Base-by-base conservation (phyloP, 2,797 vertebrate genomes). In the Lepilemur ruficaudatus region DNA sequence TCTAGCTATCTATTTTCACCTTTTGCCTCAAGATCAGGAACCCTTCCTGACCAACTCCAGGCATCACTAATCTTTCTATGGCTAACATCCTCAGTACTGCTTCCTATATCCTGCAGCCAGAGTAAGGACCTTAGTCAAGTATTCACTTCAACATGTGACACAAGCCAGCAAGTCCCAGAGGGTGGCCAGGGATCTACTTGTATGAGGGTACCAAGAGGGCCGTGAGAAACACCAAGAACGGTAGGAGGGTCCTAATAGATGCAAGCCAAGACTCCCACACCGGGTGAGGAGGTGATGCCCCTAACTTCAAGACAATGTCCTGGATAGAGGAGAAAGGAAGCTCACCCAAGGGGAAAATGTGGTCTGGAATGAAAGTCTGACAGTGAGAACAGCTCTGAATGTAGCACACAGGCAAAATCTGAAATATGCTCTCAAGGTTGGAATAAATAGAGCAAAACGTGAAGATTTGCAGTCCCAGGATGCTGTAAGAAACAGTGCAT, bases 251-350 rank as follows among this genome's bases (percentile, higher is more conserved):
- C 35, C 61, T 85, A 61, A 63, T 1, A 86, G 18, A 46, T 25
- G 10, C 12, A 25, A 85, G 46, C 2, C 30, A 50, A 52, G 9
- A 11, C 4, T 23, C 46, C 5, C 15, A 9, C 0, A 7, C 4
- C 78, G 48, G 30, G 30, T n/a, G 13, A 91, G 5, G 50, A 4
- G 0, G 0, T 10, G 5, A 35, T 7, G 1, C 14, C 52, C 17
- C 10, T 6, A 41, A 80, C 5, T 75, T 65, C 61, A 76, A 85
- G 30, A 43, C 12, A 81, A 7, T 32, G 3, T 18, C 52, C 76
- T 80, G 18, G 8, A 20, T 59, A 5, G 5, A 18, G 46, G 2
- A 57, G 59, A 84, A 50, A 83, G 13, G 5, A 63, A 85, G 9
- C 1, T 78, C 6, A 48, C 5, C 35, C 4, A 4, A 35, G 18